Evolutionary conservation across 2,797 vertebrate species (phyloP).

Genomic region (Odontamblyopus rebecca): DNA sequence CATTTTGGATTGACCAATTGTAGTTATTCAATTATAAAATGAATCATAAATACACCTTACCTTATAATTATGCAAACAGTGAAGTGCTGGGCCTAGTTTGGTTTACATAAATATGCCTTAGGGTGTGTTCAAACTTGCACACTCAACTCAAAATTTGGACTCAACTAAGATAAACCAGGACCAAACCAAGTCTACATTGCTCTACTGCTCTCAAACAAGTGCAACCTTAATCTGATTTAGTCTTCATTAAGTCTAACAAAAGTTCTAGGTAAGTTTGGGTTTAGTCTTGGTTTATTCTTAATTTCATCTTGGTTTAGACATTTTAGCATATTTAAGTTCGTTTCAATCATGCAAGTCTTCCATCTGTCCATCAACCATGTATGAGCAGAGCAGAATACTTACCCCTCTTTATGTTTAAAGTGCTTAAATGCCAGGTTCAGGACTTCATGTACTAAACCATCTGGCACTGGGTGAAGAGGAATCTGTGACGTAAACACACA

Average conservation of each 20-base stretch:
- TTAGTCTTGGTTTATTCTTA: background rate
- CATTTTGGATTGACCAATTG: too few species aligned
- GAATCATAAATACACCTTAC: too few species aligned
- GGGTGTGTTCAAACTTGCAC: background rate
- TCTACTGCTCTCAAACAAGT: background rate
- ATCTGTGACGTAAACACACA: slow-evolving; percentile 82
- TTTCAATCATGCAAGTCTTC: too few species aligned
- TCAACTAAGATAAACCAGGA: background rate
- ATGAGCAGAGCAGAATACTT: slow-evolving; percentile 63
- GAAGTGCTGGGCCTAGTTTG: background rate
- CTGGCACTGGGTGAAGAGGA: slow-evolving; percentile 99
- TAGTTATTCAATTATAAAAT: too few species aligned
- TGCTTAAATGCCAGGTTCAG: slow-evolving; percentile 99
- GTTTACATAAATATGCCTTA: background rate
- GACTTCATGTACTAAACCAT: slow-evolving; percentile 99
- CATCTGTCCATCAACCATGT: slow-evolving; percentile 7
- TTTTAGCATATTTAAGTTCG: background rate
- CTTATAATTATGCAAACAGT: too few species aligned
- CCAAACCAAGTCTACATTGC: background rate
- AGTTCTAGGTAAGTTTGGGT: background rate
- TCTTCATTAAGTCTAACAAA: background rate
- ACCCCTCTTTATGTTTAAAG: slow-evolving; percentile 99
- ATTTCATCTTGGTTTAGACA: background rate
- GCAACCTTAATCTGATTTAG: background rate
- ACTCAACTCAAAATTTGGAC: background rate